phyloP scores from a whole-genome alignment of 23 tunicate species.

The Styela plicata region DNA sequence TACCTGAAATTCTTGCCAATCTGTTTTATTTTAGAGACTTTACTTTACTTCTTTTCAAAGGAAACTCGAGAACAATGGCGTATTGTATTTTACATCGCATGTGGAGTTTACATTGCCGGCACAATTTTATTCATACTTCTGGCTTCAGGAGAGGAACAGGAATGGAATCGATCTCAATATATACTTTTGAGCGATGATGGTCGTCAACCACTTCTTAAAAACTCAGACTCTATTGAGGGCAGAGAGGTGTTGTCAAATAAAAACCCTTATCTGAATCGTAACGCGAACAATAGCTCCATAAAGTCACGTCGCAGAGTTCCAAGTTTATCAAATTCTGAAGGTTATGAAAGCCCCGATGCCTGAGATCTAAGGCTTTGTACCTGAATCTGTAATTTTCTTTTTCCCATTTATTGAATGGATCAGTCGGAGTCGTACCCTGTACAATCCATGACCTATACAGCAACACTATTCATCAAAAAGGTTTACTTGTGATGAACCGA shows the following conservation, averaged over 20 bases:
- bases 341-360: neutral
- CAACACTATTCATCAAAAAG: too few species aligned
- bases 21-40: neutral
- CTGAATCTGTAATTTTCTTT: too few species aligned
- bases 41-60: conserved; percentile 7
- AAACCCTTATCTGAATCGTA: neutral
- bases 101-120: conserved; percentile 52
- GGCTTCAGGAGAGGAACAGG: conserved; percentile 65
- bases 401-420: too few species aligned
- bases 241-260: neutral
- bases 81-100: conserved; percentile 59
- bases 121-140: conserved; percentile 41
- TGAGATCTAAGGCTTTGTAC: too few species aligned
- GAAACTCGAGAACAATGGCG: conserved; percentile 53
- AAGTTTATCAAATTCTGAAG: neutral
- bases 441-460: too few species aligned
- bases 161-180: conserved; percentile 43
- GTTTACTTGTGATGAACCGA: too few species aligned
- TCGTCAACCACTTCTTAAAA: neutral
- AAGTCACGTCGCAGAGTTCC: neutral
- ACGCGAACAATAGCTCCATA: neutral
- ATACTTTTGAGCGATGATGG: neutral
- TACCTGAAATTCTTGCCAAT: too few species aligned
- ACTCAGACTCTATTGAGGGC: neutral
- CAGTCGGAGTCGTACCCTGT: too few species aligned